Evolutionary conservation across 2,888 invertebrate species (phyloP).

Genomic region (Encarsia formosa): DNA sequence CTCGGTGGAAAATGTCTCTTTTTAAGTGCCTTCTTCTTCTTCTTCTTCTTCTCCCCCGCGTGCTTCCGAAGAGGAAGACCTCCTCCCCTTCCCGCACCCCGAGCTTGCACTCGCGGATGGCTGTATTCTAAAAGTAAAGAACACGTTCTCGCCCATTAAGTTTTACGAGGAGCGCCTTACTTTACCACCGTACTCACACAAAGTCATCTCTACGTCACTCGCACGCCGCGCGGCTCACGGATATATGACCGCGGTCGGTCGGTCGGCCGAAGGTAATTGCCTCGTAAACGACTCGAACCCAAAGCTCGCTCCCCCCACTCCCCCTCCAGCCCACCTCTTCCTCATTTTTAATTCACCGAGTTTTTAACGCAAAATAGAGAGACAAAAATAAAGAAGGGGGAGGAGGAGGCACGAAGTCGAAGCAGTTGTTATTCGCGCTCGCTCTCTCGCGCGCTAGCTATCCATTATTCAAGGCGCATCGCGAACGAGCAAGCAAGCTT

Average conservation of each 20-base stretch:
- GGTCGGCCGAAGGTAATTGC: conserved; percentile 32
- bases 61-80: no score
- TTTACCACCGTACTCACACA: conserved; percentile 3
- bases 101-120: neutral
- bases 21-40: conserved; percentile 6
- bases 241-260: conserved; percentile 20
- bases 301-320: neutral
- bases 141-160: conserved; percentile 25
- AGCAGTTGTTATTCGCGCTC: neutral
- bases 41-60: neutral
- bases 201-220: no score
- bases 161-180: conserved; percentile 25
- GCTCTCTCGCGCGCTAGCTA: neutral
- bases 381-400: no score
- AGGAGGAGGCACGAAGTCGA: no score
- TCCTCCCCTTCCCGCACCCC: neutral
- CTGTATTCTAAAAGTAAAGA: conserved; percentile 21
- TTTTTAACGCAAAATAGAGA: no score
- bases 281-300: conserved; percentile 34
- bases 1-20: conserved; percentile 14
- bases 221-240: no score
- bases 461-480: conserved; percentile 32
- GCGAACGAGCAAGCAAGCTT: no score
- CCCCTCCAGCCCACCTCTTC: neutral
- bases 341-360: no score